Evolutionary conservation across 2,113 vertebrate genomes (phyloP).

Genomic region (Apistogramma diplotaenia): DNA sequence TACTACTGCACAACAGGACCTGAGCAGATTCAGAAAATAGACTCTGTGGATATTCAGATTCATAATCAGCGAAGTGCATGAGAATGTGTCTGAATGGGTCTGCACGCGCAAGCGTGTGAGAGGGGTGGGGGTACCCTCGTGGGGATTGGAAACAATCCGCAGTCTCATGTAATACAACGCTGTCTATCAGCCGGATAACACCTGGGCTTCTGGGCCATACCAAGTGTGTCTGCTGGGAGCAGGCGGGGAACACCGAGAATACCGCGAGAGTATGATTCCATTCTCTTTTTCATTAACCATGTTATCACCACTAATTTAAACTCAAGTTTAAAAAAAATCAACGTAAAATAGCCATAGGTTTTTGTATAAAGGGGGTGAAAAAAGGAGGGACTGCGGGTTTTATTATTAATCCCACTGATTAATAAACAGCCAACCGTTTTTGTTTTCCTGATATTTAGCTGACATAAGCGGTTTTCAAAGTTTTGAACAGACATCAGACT

Average conservation of each 20-base stretch:
- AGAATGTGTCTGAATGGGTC: not conserved
- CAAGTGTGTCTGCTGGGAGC: not conserved
- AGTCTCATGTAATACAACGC: conserved; percentile 59
- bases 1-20: conserved; percentile 1
- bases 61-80: not conserved
- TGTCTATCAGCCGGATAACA: conserved; percentile 35
- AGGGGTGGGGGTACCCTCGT: conserved; percentile 21
- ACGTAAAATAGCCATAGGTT: not conserved
- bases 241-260: conserved; percentile 9
- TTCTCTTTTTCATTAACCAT: not conserved
- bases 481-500: not conserved
- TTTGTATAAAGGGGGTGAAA: not conserved
- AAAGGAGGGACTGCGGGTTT: not conserved
- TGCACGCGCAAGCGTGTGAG: not conserved
- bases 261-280: conserved; percentile 44
- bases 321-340: not conserved
- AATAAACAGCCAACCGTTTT: not conserved
- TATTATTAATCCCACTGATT: not conserved
- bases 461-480: conserved; percentile 32
- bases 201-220: conserved; percentile 40
- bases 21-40: not conserved
- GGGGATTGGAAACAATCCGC: conserved; percentile 61
- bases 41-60: not conserved
- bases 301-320: not conserved
- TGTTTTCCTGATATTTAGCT: not conserved